A percentile compares a stretch with the other conserved stretches of the same genome.
phyloP scores from a whole-genome alignment of 2,113 vertebrate species.

The Anoura caudifer region DNA sequence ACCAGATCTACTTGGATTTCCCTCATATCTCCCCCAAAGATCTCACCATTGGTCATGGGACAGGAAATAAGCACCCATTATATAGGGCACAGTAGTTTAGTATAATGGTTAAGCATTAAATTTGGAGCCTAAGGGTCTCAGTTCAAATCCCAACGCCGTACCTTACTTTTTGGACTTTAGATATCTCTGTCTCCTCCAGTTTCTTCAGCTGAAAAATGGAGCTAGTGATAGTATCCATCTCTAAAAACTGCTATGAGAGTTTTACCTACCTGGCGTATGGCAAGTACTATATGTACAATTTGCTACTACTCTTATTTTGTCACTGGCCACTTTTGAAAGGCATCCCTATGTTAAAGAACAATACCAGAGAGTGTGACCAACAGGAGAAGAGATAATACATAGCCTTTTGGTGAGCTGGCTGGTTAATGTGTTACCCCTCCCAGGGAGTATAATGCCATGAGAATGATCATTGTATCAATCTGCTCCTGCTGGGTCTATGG shows the following conservation, averaged over 20 bases:
- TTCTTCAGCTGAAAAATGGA: neutral
- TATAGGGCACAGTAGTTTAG: neutral
- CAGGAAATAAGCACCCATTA: neutral
- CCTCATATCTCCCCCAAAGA: neutral
- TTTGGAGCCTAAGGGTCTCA: neutral
- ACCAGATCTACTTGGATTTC: neutral
- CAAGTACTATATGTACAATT: neutral
- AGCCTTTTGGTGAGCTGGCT: neutral
- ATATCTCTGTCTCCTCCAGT: neutral
- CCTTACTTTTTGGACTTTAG: neutral
- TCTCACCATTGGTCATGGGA: neutral
- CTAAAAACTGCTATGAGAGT: neutral
- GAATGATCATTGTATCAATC: constrained; percentile 42
- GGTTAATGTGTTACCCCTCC: constrained; percentile 19
- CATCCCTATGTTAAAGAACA: neutral
- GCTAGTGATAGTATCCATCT: neutral
- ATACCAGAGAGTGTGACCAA: neutral
- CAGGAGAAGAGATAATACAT: neutral
- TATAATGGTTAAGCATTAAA: neutral
- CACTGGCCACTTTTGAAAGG: neutral
- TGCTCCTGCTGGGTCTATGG: constrained; percentile 30
- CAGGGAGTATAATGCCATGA: neutral
- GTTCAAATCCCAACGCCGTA: neutral
- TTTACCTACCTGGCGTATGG: neutral
- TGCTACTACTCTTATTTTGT: neutral